Percentiles rank a stretch among this genome's conserved stretches.
These are phyloP conservation scores for Enteromius radiatus DNA, from an alignment of 2,797 vertebrate species.

Conservation along the genomic window DNA sequence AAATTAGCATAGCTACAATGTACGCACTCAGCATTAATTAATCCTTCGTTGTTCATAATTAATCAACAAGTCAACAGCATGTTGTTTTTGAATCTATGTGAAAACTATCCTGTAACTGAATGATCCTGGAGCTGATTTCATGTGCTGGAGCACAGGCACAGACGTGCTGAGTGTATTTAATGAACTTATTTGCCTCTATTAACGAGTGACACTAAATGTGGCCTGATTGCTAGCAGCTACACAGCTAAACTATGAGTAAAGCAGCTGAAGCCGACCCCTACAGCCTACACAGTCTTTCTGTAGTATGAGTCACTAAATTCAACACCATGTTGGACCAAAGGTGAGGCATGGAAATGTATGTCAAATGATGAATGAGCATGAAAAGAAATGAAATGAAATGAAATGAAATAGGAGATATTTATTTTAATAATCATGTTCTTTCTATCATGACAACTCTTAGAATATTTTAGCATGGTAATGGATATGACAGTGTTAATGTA, in stretches of 20 bases:
- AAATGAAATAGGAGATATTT: neutral
- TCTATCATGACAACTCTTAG: neutral
- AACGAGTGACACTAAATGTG: constrained; percentile 22
- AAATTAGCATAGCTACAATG: neutral
- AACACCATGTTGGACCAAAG: neutral
- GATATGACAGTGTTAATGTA: neutral
- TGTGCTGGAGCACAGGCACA: constrained; percentile 1
- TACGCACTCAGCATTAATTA: neutral
- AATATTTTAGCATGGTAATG: neutral
- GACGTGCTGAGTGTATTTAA: constrained; percentile 19
- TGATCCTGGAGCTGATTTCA: constrained; percentile 5
- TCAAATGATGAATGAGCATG: neutral
- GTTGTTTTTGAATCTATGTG: neutral
- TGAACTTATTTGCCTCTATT: constrained; percentile 7
- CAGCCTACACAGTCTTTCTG: neutral
- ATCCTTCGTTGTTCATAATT: neutral
- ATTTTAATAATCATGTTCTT: neutral
- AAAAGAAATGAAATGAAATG: too few relatives aligned
- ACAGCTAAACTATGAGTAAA: constrained; percentile 2
- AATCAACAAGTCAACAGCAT: neutral
- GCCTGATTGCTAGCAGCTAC: constrained; percentile 19
- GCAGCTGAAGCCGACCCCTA: neutral
- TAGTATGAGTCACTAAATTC: constrained; percentile 22
- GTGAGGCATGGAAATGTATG: neutral
- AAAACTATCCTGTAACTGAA: neutral